Base-by-base conservation (phyloP, 2,797 vertebrate species). In the Sebastiscus tertius region DNA sequence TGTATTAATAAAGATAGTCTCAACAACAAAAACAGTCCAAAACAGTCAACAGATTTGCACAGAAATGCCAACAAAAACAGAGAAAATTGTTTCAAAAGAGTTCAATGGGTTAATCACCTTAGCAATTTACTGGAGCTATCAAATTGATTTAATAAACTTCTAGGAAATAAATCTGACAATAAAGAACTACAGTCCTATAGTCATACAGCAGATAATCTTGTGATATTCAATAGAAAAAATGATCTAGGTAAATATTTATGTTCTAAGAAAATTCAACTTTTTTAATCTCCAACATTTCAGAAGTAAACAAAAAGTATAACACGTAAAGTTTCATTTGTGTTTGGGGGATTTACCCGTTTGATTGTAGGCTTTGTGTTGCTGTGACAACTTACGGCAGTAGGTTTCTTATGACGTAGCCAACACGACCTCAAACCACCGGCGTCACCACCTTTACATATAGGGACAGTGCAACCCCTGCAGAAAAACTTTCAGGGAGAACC, bases 401-500 rank as follows among this genome's bases (percentile, higher is more conserved):
- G 42, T 1, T 42, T 80, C 4, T 18, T 49, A 22, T 58, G 64
- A 76, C 24, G 27, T 76, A 20, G n/a, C 73, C 52, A 71, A 20
- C 18, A 16, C 24, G 2, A 0, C 12, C n/a, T 16, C n/a, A 46
- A 39, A 27, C 62, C 62, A 67, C 77, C 29, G 42, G 14, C 8
- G 10, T 75, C 64, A 54, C 72, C 64, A 82, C 68, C 60, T 70
- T 58, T 60, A 46, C 42, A 46, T 29, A 39, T 31, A 12, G 29
- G 20, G 34, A 77, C 42, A n/a, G 22, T 70, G 62, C 66, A 66
- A 65, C 64, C 31, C 4, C 31, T 74, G 59, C 56, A 52, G 42
- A 66, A 71, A 61, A 24, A 20, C 33, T 75, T 72, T 66, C 16
- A 66, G 24, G 26, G 49, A 65, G 54, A 79, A 81, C 69, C 36